Evolutionary conservation across 1,140 invertebrate species (phyloP), one percentile per base, ranked within the genome.

Genomic region (Proales similis): DNA sequence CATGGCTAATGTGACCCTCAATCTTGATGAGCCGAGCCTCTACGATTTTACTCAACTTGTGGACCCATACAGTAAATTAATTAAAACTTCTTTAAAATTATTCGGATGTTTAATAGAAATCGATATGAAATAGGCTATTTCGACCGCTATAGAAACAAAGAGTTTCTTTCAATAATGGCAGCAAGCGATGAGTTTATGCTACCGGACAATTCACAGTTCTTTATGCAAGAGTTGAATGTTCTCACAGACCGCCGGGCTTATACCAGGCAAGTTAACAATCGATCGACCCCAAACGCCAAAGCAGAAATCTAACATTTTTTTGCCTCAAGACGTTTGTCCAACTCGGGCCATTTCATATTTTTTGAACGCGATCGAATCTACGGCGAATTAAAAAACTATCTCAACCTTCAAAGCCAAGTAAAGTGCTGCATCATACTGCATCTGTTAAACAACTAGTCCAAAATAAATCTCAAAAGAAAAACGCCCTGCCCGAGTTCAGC

Each of bases 121-220:
- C 27, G 19, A 30, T 49, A 0, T 53, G 38, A 22, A 26, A 27
- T n/a, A 53, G 49, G 7, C 1, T 53, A 53, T 36, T 36, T 53
- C 3, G 5, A 33, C 14, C 29, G 32, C 5, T 53, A 53, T 20
- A 4, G 26, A 38, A 36, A 36, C 11, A 53, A 53, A 53, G 42
- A 53, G 11, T 27, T 53, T 38, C 42, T 39, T 38, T 17, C 42
- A 19, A 53, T 53, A 12, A 24, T 38, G 42, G 38, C 49, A 0
- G 42, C 49, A n/a, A 38, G 32, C 29, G 29, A 27, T 38, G 49
- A 53, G 29, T 53, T 33, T 53, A 36, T 33, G 12, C 38, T 53
- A 38, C 2, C 20, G 12, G 49, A 53, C 6, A 53, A 53, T 20
- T 27, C 29, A 7, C 38, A 17, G 19, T 53, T 38, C 42, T 53